Base-by-base conservation (phyloP, 2,797 vertebrate species). In the Aphelocoma californica region DNA sequence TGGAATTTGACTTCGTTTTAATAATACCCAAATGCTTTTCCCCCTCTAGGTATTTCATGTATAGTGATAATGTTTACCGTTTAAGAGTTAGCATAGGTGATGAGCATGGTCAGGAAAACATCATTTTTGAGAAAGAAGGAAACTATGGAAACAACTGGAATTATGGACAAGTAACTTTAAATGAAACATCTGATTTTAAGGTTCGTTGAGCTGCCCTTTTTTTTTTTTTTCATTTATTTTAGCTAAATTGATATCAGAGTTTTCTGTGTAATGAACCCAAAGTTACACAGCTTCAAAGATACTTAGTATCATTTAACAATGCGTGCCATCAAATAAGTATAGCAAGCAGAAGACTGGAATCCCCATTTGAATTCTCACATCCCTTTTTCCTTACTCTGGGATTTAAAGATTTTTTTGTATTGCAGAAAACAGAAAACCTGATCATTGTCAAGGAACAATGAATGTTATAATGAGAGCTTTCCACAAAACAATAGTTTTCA, bases 61-160 rank as follows among this genome's bases (percentile, higher is more conserved):
- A 98, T 38, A 97, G 98, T 14, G 38, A 65, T 28, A 97, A 98
- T 4, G 98, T 99, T 38, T 97, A 98, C 45, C 96, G 57, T 61
- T 97, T 99, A 91, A 97, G 23, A 12, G 95, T 99, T 58, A 96
- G 97, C 38, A 75, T 98, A 51, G 97, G 85, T 56, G 81, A 67
- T 56, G 40, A 57, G 11, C 7, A 36, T 18, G 88, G 93, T 29
- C 40, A 40, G 7, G 85, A 93, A 85, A 97, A 96, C 7, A 80
- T 97, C 2, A 17, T 98, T 81, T 99, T 99, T 25, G 90, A 98
- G 91, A 99, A 96, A 96, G 97, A 98, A 54, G 98, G 99, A 84
- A 98, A 99, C 97, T 99, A 99, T 94, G 99, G 99, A 10, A 94
- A 98, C 82, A 97, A 86, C 74, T 99, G 99, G 99, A 98, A 98